Evolutionary conservation across 2,113 vertebrate genomes (phyloP).

Genomic region (Pontoporia blainvillei): DNA sequence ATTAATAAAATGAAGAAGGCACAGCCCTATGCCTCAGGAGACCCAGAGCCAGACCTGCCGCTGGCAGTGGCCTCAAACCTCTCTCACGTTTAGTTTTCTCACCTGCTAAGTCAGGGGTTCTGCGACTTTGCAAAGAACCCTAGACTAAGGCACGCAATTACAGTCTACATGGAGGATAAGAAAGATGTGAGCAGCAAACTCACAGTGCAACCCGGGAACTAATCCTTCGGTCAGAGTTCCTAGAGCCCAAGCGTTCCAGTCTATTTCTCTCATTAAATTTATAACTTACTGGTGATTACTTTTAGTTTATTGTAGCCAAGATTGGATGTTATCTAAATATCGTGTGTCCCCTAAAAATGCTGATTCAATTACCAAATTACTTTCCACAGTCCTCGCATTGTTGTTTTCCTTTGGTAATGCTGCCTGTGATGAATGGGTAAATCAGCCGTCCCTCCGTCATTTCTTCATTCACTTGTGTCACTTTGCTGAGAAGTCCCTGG

Average conservation of each 20-base stretch:
- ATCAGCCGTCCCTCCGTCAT: fast-evolving
- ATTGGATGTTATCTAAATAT: not conserved
- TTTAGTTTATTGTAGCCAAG: not conserved
- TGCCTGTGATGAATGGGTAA: not conserved
- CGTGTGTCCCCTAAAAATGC: not conserved
- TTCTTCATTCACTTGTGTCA: not conserved
- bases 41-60: not conserved
- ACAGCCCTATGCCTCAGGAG: not conserved
- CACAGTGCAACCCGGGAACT: no score
- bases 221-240: not conserved
- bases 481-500: not conserved
- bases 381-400: fast-evolving
- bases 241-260: fast-evolving
- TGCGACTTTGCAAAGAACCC: not conserved
- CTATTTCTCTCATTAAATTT: not conserved
- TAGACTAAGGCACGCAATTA: not conserved
- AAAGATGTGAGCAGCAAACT: fast-evolving
- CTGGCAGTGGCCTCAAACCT: not conserved
- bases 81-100: not conserved
- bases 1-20: not conserved
- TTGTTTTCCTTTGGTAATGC: not conserved
- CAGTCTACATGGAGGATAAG: not conserved
- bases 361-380: not conserved
- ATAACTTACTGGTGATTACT: not conserved
- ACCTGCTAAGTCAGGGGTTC: not conserved